Evolutionary conservation across 2,888 invertebrate species (phyloP), one percentile per base, ranked within the genome.

Genomic region (Abscondita cerata): DNA sequence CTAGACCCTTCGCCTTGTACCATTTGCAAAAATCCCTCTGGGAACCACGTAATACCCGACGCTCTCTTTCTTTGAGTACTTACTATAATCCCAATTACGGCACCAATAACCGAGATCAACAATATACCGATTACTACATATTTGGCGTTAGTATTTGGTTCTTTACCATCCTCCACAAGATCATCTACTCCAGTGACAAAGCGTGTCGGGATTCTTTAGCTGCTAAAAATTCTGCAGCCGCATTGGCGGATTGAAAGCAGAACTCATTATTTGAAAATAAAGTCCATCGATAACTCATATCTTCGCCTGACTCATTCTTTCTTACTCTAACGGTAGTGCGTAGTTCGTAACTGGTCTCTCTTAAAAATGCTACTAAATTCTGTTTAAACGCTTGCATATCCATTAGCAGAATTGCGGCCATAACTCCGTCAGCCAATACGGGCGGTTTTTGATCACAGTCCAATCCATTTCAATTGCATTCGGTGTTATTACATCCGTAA

Each of bases 381-480:
- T 89, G 86, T 31, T 89, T 87, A 76, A 96, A 95, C 0, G 87
- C 86, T 68, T 87, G 86, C 78, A 92, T 86, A 65, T 94, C 93
- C 89, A 95, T 92, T 0, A 93, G 83, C 0, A 97, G 85, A 0
- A 95, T 88, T 8, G 96, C 86, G 0, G 93, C 92, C 73, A 98
- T 91, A n/a, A 91, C 90, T 8, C 97, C 97, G 69, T 93, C 92
- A 0, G 95, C 95, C 3, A 96, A 78, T 51, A 89, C 87, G 0
- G 93, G 91, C 0, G 91, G 89, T 69, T 90, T 88, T 6, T 85
- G 85, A 73, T 94, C 94, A 73, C 98, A 98, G 77, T 99, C 98
- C 59, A 97, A 83, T 1, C 98, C 98, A 73, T 99, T 98, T 96
- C 96, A 99, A 76, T 95, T 95, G 80, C 99, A 99, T 73, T 95